Evolutionary conservation across 2,797 vertebrate genomes (phyloP).

Genomic region (Pseudotriccus pelzelni): DNA sequence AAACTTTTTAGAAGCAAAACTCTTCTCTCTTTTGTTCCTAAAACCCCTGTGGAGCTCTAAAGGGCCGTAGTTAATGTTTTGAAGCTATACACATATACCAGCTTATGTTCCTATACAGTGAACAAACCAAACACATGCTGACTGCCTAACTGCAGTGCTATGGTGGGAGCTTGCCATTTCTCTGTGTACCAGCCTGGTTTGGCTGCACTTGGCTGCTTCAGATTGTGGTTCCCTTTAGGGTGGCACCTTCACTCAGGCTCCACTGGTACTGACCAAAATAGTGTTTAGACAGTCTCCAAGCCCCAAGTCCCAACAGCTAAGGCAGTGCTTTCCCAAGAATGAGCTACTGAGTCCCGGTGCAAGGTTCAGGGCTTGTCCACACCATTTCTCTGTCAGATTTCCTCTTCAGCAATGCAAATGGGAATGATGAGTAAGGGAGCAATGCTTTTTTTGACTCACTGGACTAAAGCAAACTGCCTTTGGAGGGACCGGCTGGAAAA

Average conservation of each 20-base stretch:
- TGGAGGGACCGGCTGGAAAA: neutral
- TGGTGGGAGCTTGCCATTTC: neutral
- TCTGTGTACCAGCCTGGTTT: accelerated
- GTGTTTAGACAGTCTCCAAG: neutral
- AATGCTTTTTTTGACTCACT: neutral
- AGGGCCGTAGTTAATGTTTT: neutral
- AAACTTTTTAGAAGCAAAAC: neutral
- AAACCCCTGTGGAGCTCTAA: neutral
- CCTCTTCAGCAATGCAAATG: neutral
- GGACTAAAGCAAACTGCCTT: neutral
- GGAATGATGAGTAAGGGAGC: neutral
- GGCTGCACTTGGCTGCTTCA: neutral
- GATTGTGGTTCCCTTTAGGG: neutral
- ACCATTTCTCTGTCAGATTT: neutral
- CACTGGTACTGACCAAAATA: neutral
- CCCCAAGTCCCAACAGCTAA: neutral
- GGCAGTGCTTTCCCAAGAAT: accelerated
- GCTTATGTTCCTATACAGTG: neutral
- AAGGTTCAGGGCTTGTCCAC: neutral
- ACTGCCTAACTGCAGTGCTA: neutral
- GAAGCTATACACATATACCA: neutral
- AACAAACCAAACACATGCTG: neutral
- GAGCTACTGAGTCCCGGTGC: neutral
- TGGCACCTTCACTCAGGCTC: neutral
- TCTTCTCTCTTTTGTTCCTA: neutral